Evolutionary conservation across 2,797 vertebrate genomes (phyloP), one percentile per base, ranked within the genome.

Genomic region (Naso thynnoides): DNA sequence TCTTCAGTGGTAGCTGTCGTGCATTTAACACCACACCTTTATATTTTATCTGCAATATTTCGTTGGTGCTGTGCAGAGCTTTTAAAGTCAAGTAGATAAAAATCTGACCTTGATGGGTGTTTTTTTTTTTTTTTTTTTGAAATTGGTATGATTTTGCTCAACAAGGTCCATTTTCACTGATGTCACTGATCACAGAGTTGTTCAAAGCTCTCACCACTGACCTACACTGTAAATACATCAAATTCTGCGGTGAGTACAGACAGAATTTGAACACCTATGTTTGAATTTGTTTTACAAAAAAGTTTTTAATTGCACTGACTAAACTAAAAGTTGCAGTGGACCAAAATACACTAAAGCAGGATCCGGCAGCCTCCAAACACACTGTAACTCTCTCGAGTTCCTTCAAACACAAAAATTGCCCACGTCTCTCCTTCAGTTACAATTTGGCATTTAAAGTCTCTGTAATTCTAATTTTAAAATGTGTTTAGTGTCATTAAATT

Each of bases 221-320:
- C 41, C 23, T 70, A 2, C 5, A 7, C 36, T 15, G 7, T 49
- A 41, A 73, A 14, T 19, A 21, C 19, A 39, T 33, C n/a, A 11
- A 10, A n/a, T 44, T n/a, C 14, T 54, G 14, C 11, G 39, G 48
- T 47, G 49, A 63, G 31, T 24, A 33, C 44, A 33, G 33, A 50
- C 41, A 36, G 27, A 16, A 33, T 59, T 39, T 13, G 24, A 42
- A 36, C 47, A 42, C 5, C 19, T 9, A 14, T 23, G 19, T 63
- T 50, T 15, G 18, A 63, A 38, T 44, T 44, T 47, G 38, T 39
- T 23, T 33, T 31, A 56, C 27, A 55, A 19, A 16, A 31, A 15
- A 19, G 31, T 5, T 48, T 60, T 67, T 41, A 23, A 61, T 68
- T 39, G 31, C 24, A 31, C 24, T 15, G 50, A 41, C n/a, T 55